A percentile compares a stretch with the other conserved stretches of the same genome.
phyloP scores from a whole-genome alignment of 2,888 invertebrate species.

The Schrankia costaestrigalis region DNA sequence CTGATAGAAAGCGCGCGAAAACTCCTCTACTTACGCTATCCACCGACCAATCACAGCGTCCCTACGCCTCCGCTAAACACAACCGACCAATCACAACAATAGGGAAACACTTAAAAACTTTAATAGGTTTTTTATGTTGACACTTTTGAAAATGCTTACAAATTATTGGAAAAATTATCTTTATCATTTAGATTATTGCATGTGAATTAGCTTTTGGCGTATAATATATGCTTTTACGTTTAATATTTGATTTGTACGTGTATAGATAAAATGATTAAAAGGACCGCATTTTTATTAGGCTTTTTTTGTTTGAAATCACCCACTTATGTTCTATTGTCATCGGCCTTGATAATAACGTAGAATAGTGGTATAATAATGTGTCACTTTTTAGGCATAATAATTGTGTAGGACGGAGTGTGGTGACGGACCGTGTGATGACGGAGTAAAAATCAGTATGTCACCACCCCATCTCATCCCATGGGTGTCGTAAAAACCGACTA shows the following conservation, averaged over 20 bases:
- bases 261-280: slow-evolving; percentile 31
- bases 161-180: slow-evolving; percentile 45
- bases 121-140: slow-evolving; percentile 73
- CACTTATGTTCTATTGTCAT: too few species aligned
- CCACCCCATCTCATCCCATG: too few species aligned
- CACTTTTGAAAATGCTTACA: slow-evolving; percentile 45
- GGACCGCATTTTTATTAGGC: slow-evolving; percentile 18
- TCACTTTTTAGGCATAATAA: too few species aligned
- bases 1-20: slow-evolving; percentile 74
- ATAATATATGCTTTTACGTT: slow-evolving; percentile 23
- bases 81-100: slow-evolving; percentile 55
- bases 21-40: slow-evolving; percentile 62
- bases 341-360: too few species aligned
- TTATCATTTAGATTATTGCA: slow-evolving; percentile 32
- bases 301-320: too few species aligned
- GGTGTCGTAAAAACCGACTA: too few species aligned
- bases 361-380: too few species aligned
- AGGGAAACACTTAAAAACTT: slow-evolving; percentile 69
- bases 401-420: too few species aligned
- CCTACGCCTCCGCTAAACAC: slow-evolving; percentile 58
- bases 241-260: slow-evolving; percentile 23
- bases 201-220: slow-evolving; percentile 17
- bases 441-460: too few species aligned
- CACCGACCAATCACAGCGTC: slow-evolving; percentile 52
- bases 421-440: too few species aligned